Base-by-base conservation (phyloP, 2,797 vertebrate genomes). In the Gadopsis marmoratus region DNA sequence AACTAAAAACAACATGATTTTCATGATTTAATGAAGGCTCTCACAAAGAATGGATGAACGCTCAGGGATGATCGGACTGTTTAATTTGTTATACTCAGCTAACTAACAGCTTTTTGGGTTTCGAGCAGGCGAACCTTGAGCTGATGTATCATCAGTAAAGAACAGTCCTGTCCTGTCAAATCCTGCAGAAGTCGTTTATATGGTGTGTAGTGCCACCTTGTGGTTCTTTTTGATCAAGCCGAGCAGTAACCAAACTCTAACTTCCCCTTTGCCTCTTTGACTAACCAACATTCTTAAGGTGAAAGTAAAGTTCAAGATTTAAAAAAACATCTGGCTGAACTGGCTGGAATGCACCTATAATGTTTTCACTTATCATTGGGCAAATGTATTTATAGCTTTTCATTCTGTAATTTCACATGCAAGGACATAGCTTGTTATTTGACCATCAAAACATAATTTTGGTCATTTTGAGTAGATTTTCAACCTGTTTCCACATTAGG, bases 181-280 rank as follows among this genome's bases (percentile, higher is more conserved):
- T 19, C 0, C 16, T 31, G 9, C 4, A 7, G 0, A 45, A 7
- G 6, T 37, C 6, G 29, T 13, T 59, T 79, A 10, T 48, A 48
- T 50, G 55, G 78, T 73, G 21, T 86, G n/a, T 67, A 47, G 50
- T 58, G 82, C 86, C 92, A 85, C 48, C 90, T 80, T 71, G 86
- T 91, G 92, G 86, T 8, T 45, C 0, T 10, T 59, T 54, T 59
- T 54, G 53, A 7, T 14, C 61, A 4, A 65, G 10, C 33, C 3
- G 17, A 31, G 4, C 26, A 48, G 29, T 12, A 39, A 23, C 10
- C 9, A 58, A 23, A 59, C 19, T 39, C 10, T 2, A 4, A 3
- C 4, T 35, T 55, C 0, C 39, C 13, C 16, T 26, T 56, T 58
- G 5, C 14, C 6, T n/a, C 16, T 54, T 39, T 43, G 1, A 9